Base-by-base conservation (phyloP, 2,888 invertebrate genomes). In the Epirrhoe tristata region DNA sequence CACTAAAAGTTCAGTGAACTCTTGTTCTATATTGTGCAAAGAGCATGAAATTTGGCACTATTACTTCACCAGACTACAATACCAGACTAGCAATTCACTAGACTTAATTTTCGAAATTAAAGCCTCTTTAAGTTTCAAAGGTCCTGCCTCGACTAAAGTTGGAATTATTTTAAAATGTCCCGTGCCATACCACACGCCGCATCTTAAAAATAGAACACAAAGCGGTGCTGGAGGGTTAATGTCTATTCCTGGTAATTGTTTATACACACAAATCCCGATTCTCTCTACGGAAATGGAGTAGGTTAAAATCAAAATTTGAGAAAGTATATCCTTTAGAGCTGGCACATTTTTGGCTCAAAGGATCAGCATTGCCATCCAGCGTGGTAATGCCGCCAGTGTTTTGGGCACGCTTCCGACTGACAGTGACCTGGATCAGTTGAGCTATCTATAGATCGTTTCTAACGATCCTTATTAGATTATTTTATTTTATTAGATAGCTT, bases 151-250 rank as follows among this genome's bases (percentile, higher is more conserved):
- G 60, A 70, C 74, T 72, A 76, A 74, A 74, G 75, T 77, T 76
- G 69, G 69, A 78, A 79, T 80, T 78, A 76, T 80, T 83, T 78
- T 83, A 75, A 84, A 79, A 79, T 79, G 85, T 82, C 84, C 81
- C 84, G 87, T 85, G 87, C 83, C 76, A 54, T 58, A 32, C 68
- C 62, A 50, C 66, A 65, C 48, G 64, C 63, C 77, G 84, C 81
- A 81, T 80, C 81, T 77, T 81, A 87, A 80, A 91, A 87, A 90
- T 91, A 92, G 84, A 81, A 69, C 75, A 81, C 82, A 81, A 84
- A 75, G 79, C 80, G 81, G 24, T 2, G 24, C 39, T 74, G 86
- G 90, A 89, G 91, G 91, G 89, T 84, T 84, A 73, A 71, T 78
- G 75, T 79, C 89, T 90, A 91, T 90, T 88, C 86, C 74, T 76